Conservation (phyloP, 2,113 vertebrate species). For the Ochotona curzoniae region DNA sequence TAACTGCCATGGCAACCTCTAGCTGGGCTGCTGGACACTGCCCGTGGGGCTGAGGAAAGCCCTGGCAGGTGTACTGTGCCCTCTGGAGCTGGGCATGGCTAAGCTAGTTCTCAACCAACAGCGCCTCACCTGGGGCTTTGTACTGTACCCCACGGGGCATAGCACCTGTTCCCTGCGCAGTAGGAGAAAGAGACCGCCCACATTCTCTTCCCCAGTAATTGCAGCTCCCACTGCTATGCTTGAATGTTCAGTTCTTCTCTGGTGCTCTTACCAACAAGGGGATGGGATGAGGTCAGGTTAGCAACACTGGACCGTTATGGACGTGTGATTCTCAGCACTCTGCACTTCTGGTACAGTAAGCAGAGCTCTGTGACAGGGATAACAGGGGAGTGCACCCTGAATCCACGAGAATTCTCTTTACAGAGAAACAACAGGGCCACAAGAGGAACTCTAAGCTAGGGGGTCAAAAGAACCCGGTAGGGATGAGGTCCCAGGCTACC, state of each 20-base stretch:
- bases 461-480: neutral
- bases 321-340: neutral
- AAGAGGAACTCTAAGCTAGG: neutral
- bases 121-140: neutral
- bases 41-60: neutral
- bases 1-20: neutral
- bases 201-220: neutral
- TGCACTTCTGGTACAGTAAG: neutral
- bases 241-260: neutral
- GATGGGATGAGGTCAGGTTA: neutral
- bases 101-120: neutral
- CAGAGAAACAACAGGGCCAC: neutral
- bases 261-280: neutral
- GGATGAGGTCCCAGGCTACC: neutral
- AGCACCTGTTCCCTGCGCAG: neutral
- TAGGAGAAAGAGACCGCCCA: neutral
- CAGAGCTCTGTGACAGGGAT: neutral
- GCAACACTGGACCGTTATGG: neutral
- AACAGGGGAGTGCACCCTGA: no score
- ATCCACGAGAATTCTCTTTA: no score
- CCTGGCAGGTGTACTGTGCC: neutral
- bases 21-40: neutral
- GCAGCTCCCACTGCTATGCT: fast-evolving
- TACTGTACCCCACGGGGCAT: neutral
- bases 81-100: neutral